Evolutionary conservation across 2,113 vertebrate genomes (phyloP).

Genomic region (Gobio gobio): DNA sequence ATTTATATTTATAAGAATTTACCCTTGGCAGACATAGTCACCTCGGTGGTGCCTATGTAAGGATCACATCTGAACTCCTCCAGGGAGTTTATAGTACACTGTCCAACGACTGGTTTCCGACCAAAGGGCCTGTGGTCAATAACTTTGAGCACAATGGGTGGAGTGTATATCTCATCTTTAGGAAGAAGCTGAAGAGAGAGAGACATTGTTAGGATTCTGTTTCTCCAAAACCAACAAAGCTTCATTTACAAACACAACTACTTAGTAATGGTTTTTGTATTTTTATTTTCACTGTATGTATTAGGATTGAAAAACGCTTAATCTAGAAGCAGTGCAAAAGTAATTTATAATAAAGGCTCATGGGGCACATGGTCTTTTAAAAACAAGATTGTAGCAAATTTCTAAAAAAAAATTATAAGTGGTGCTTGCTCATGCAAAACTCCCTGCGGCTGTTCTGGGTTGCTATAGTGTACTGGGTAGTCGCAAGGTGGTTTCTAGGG

Average conservation of each 20-base stretch:
- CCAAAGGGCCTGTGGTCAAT: constrained; percentile 96
- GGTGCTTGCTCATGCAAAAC: too few species aligned
- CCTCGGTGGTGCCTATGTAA: constrained; percentile 79
- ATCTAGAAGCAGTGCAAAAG: neutral
- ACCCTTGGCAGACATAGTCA: constrained; percentile 90
- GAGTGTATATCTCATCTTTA: constrained; percentile 94
- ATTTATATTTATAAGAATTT: too few species aligned
- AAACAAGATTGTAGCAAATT: neutral
- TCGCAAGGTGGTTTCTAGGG: neutral
- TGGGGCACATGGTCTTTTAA: neutral
- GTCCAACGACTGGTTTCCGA: constrained; percentile 92
- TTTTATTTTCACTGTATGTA: neutral
- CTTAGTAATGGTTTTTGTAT: neutral
- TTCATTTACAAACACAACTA: neutral
- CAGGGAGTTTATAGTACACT: constrained; percentile 89
- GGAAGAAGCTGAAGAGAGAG: constrained; percentile 83
- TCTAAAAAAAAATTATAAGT: too few species aligned
- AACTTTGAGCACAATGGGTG: constrained; percentile 94
- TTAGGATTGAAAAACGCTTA: neutral
- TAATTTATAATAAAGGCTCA: neutral
- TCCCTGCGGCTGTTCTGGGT: neutral
- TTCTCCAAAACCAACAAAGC: constrained; percentile 10
- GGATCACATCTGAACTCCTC: constrained; percentile 92
- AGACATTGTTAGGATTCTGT: neutral
- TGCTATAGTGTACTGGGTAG: neutral